Evolutionary conservation across 1,140 invertebrate genomes (phyloP).

Genomic region (Drosophila tani): DNA sequence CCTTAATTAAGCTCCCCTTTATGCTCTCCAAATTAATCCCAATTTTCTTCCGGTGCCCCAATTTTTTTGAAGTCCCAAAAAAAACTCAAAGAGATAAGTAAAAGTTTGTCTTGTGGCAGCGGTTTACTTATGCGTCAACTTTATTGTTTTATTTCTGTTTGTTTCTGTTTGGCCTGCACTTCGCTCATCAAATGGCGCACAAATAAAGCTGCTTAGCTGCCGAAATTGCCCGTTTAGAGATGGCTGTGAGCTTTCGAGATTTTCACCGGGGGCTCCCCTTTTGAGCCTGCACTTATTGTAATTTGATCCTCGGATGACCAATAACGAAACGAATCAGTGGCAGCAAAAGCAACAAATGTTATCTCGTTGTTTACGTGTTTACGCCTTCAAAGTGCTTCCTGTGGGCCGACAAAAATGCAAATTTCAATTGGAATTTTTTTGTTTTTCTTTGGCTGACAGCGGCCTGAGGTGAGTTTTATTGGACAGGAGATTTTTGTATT

Average conservation of each 20-base stretch:
- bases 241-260: constrained; percentile 9
- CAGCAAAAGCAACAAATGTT: constrained; percentile 37
- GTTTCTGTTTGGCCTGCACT: constrained; percentile 73
- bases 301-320: constrained; percentile 58
- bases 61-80: not conserved
- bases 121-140: constrained; percentile 27
- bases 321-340: constrained; percentile 19
- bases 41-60: constrained; percentile 22
- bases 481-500: not conserved
- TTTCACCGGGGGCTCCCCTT: constrained; percentile 12
- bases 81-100: not conserved
- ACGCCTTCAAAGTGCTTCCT: constrained; percentile 28
- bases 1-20: rapidly evolving
- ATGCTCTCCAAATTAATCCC: not conserved
- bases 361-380: constrained; percentile 47
- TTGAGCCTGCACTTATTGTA: constrained; percentile 57
- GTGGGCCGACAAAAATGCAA: constrained; percentile 18
- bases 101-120: constrained; percentile 30
- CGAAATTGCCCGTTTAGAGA: constrained; percentile 47
- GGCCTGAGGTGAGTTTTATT: constrained; percentile 17
- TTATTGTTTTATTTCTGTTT: constrained; percentile 57
- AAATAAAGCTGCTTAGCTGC: constrained; percentile 58
- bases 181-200: constrained; percentile 29
- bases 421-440: constrained; percentile 31
- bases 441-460: constrained; percentile 6